Evolutionary conservation across 2,113 vertebrate genomes (phyloP), one percentile per base, ranked within the genome.

Genomic region (Helogale parvula): DNA sequence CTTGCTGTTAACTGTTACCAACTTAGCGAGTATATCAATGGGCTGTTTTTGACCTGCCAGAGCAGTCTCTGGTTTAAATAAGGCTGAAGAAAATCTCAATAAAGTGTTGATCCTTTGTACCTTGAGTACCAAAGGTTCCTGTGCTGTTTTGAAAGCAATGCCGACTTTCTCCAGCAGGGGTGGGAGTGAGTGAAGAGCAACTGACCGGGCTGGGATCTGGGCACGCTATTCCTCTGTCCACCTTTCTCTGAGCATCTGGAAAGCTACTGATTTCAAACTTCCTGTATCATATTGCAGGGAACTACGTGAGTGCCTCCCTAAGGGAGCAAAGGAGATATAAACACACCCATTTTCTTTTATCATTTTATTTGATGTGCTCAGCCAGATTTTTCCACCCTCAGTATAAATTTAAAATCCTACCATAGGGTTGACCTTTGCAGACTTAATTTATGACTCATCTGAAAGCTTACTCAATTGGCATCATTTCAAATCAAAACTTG

Each of bases 51-150:
- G 69, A 95, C 12, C 45, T 79, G 31, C 14, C 15, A 80, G 35
- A 69, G 19, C 52, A 69, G 41, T 88, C 65, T 15, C 9, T 68
- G 38, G 19, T 88, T 94, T 96, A 84, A 90, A 25, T 8, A 41
- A 88, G 27, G 38, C 29, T 31, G 2, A 74, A 91, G 63, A 10
- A 81, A 88, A 65, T 54, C 35, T 65, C 23, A 33, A 65, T 76
- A 88, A 83, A 41, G 29, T 45, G 15, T 69, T 92, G 69, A 76
- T 41, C 74, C 19, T 72, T 65, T 15, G 12, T 47, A 50, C 47
- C 15, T 13, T 81, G 35, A 65, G 60, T 57, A 3, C 76, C n/a
- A 7, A 21, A 65, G 47, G 4, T 38, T 27, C n/a, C 16, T 63
- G 79, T 21, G 41, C 14, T 25, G 0, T 63, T 74, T 23, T 84